phyloP scores from a whole-genome alignment of 1,140 invertebrate genomes.

The Cyclina sinensis region DNA sequence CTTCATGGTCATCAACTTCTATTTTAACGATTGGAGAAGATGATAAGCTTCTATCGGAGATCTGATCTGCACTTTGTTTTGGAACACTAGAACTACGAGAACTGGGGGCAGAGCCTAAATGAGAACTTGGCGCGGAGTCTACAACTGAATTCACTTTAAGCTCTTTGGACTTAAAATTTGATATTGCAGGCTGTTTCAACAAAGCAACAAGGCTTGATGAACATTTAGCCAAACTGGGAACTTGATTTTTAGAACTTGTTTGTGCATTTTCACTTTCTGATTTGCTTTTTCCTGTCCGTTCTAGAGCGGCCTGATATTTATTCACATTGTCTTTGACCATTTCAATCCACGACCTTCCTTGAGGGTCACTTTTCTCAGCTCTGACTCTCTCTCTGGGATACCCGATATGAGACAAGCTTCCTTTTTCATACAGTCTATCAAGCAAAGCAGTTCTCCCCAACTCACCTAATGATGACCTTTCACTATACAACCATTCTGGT shows the following conservation, averaged over 20 bases:
- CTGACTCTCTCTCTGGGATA: neutral
- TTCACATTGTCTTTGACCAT: conserved; percentile 62
- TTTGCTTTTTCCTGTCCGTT: neutral
- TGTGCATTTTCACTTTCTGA: neutral
- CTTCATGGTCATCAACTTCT: conserved; percentile 53
- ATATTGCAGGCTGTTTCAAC: neutral
- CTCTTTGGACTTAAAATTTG: neutral
- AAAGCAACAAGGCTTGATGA: conserved; percentile 17
- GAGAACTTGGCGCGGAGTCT: neutral
- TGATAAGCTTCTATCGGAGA: conserved; percentile 14
- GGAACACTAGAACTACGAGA: conserved; percentile 21
- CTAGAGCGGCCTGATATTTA: conserved; percentile 53
- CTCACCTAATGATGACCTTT: neutral
- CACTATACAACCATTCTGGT: too few relatives aligned
- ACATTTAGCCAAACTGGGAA: neutral
- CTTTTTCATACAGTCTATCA: conserved; percentile 10
- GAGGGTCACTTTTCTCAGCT: neutral
- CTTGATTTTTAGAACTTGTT: neutral
- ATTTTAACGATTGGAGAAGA: conserved; percentile 49
- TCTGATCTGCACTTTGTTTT: neutral
- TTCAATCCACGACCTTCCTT: conserved; percentile 50
- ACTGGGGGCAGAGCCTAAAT: too few relatives aligned
- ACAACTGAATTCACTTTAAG: neutral
- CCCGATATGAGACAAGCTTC: neutral
- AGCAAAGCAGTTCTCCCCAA: conserved; percentile 1